Evolutionary conservation across 2,797 vertebrate genomes (phyloP), one percentile per base, ranked within the genome.

Genomic region (Enteromius mattozi): DNA sequence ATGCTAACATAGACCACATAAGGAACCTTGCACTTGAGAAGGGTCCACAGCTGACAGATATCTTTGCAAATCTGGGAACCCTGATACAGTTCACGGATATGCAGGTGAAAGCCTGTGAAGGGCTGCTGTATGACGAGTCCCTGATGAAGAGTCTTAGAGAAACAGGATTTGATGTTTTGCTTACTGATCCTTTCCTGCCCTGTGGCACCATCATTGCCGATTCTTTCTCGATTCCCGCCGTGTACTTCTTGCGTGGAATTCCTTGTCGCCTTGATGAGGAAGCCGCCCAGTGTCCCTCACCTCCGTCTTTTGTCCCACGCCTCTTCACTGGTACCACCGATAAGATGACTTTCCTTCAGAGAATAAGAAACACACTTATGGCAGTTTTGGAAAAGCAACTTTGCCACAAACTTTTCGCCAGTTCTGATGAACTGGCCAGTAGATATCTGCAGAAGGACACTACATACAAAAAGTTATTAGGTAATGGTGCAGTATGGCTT

Each of bases 121-220:
- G 54, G 80, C 86, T 96, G 70, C 88, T 96, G 71, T 86, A 91
- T 56, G 87, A 93, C 51, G 4, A 90, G 83, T 4, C 82, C 10
- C 56, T 94, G 5, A 93, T 93, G 93, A 87, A 86, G 88, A 85
- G 24, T 24, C 88, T 96, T 42, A 88, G n/a, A 12, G 88, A 78
- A 0, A 47, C 71, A 17, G 72, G 63, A 1, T 96, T 94, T 7
- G 90, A 95, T 7, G 0, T 90, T 5, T 1, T 95, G 85, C 92
- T 96, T 2, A 95, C 94, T 0, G 95, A 96, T 88, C 94, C 95
- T 1, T 95, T 96, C 80, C 89, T 94, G 49, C 94, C 95, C 0
- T 96, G 95, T 10, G 95, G 95, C 10, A n/a, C 93, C 61, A 75
- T 96, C 47, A 80, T 96, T 30, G 87, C 94, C 0, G 90, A 89